phyloP scores from a whole-genome alignment of 2,888 invertebrate species.

The Pterobdella sp. region DNA sequence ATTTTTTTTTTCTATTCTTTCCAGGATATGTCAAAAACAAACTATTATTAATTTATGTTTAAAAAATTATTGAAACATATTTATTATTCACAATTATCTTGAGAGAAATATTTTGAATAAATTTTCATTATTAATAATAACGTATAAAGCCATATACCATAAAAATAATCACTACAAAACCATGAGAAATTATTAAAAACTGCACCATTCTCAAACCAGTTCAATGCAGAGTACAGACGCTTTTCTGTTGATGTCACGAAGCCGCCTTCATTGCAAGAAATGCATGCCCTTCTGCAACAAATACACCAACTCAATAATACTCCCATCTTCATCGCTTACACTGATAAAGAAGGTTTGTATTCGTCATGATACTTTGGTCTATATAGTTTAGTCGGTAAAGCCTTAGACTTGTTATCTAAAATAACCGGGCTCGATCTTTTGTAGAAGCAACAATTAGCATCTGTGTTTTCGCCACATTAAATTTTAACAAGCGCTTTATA shows the following conservation, averaged over 20 bases:
- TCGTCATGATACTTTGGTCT: not conserved
- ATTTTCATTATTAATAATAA: too few species aligned
- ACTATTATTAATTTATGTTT: not conserved
- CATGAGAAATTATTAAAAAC: too few species aligned
- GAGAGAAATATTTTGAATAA: too few species aligned
- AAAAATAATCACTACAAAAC: too few species aligned
- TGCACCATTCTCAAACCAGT: constrained; percentile 64
- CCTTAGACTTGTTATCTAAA: too few species aligned
- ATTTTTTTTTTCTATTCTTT: too few species aligned
- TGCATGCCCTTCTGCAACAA: constrained; percentile 70
- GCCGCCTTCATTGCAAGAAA: constrained; percentile 75
- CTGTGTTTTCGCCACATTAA: too few species aligned
- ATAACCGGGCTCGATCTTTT: too few species aligned
- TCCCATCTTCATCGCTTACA: constrained; percentile 67
- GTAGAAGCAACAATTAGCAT: too few species aligned
- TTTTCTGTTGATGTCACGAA: constrained; percentile 76
- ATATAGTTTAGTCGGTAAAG: not conserved
- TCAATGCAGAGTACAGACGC: constrained; percentile 94
- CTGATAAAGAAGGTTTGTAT: constrained; percentile 66
- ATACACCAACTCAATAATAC: constrained; percentile 79
- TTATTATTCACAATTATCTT: not conserved
- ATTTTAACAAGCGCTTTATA: too few species aligned
- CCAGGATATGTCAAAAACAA: too few species aligned
- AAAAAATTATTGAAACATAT: not conserved
- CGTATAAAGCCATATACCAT: too few species aligned